A percentile compares a stretch with the other conserved stretches of the same genome.
Conservation (phyloP, 2,888 invertebrate genomes). For the Unio pictorum region DNA sequence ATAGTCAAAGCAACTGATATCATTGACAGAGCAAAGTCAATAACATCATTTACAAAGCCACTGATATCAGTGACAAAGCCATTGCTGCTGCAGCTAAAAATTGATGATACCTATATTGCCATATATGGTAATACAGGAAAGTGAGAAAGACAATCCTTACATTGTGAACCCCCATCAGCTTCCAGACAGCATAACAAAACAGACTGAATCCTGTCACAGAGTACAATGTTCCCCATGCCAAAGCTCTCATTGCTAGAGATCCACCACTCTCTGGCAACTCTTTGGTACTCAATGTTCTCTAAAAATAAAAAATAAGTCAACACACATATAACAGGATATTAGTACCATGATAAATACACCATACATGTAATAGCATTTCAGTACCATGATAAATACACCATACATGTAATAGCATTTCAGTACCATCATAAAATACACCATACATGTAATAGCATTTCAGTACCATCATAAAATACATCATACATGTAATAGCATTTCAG, state of each 20-base stretch:
- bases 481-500: too few species aligned
- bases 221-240: slow-evolving; percentile 90
- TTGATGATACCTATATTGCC: too few species aligned
- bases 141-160: slow-evolving; percentile 74
- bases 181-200: slow-evolving; percentile 89
- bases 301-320: background rate
- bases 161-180: slow-evolving; percentile 87
- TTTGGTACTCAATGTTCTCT: slow-evolving; percentile 2
- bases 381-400: too few species aligned
- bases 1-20: too few species aligned
- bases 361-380: background rate
- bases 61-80: too few species aligned
- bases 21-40: too few species aligned
- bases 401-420: background rate
- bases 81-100: too few species aligned
- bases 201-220: slow-evolving; percentile 88
- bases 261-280: slow-evolving; percentile 12
- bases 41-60: too few species aligned
- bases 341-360: background rate
- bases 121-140: background rate
- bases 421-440: background rate
- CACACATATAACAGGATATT: background rate
- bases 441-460: background rate
- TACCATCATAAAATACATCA: too few species aligned
- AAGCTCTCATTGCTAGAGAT: slow-evolving; percentile 81